Evolutionary conservation across 2,797 vertebrate species (phyloP), one percentile per base, ranked within the genome.

Genomic region (Acestrorhynchus altus): DNA sequence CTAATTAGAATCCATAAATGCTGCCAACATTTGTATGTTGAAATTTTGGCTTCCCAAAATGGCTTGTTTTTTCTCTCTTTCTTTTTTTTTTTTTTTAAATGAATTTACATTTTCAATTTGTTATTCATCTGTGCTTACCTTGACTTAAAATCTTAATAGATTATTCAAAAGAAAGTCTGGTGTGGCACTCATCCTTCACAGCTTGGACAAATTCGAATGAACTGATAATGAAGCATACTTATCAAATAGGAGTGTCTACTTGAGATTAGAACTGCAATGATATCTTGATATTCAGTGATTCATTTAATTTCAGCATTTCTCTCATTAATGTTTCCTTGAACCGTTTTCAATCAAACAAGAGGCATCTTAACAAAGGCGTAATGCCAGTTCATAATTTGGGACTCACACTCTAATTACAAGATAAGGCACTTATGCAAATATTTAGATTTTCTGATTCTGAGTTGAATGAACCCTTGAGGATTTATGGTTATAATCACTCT

Each of bases 381-480:
- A 85, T 88, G 82, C 83, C 40, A 47, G 52, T 71, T 66, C 83
- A 47, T 78, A 81, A 91, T 87, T 86, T 78, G 78, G 86, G 81
- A 88, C 74, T 87, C 84, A 82, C 86, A 77, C 86, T 89, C 79
- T 90, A 90, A 91, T 90, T 92, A 90, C 89, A 91, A 88, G 87
- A 89, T 90, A 89, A 90, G 88, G 83, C 89, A 88, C 87, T 90
- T 90, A 88, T 89, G 90, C 87, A 90, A 90, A 91, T 89, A 87
- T 83, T 84, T 88, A 82, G 64, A 70, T 83, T 78, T 40, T 77
- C 86, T 86, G 77, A 83, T 76, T 83, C 86, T 81, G 83, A 89
- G 83, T 51, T 75, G 72, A 81, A 72, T 81, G 82, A 80, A 86
- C 78, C 80, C 80, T 81, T 49, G 49, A 52, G 74, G 57, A 82